These are phyloP conservation scores for Lophotriccus pileatus DNA, from an alignment of 2,797 vertebrate genomes.

Conservation along the genomic window DNA sequence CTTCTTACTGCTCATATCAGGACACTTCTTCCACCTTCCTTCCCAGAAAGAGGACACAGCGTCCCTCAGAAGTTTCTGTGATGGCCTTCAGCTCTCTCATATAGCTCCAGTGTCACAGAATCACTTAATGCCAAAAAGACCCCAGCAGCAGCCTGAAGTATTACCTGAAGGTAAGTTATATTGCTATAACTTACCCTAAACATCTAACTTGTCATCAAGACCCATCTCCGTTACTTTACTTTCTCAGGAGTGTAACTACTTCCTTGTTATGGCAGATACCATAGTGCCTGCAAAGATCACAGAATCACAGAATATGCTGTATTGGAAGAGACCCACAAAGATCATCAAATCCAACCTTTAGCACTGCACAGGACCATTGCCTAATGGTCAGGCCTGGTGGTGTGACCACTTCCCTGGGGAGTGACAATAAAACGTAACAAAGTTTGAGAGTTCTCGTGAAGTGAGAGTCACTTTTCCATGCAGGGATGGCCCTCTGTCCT, in stretches of 20 bases:
- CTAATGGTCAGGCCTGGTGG: neutral
- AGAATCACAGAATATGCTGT: neutral
- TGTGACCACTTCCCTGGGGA: neutral
- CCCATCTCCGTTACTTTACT: neutral
- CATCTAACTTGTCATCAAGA: neutral
- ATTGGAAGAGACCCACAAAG: neutral
- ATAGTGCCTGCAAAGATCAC: neutral
- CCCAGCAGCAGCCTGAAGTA: neutral
- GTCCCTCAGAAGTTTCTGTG: neutral
- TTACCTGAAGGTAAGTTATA: neutral
- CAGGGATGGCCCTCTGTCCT: neutral
- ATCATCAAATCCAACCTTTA: neutral
- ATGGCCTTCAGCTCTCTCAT: neutral
- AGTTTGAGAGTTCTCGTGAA: neutral
- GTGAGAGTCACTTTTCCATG: neutral
- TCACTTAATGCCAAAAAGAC: neutral
- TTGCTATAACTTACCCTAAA: neutral
- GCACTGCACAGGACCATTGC: neutral
- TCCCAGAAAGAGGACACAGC: rapidly evolving
- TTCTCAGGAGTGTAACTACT: neutral
- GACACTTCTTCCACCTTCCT: neutral
- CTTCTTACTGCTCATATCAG: neutral
- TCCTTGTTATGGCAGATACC: neutral
- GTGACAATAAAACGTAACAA: neutral
- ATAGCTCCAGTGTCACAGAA: neutral